These are phyloP conservation scores for Thermophis baileyi DNA, from an alignment of 2,113 vertebrate genomes.

Conservation along the genomic window DNA sequence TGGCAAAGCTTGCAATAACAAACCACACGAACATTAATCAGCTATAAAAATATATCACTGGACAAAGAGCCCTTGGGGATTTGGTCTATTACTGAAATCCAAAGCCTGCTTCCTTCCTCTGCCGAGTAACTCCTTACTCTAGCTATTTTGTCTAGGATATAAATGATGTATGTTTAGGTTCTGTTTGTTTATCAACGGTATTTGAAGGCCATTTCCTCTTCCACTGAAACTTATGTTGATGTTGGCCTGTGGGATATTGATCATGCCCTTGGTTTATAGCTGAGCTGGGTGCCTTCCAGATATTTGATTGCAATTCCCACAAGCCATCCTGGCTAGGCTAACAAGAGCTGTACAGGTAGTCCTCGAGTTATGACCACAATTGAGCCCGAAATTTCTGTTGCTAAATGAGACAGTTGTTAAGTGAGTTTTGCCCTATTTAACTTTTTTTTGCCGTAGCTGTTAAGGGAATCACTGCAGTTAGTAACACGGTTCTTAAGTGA, in stretches of 20 bases:
- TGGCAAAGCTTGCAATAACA: not conserved
- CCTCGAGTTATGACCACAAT: not conserved
- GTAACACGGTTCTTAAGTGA: no score
- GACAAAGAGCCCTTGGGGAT: not conserved
- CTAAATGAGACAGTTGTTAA: not conserved
- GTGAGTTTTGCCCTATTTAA: no score
- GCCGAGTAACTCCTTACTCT: no score
- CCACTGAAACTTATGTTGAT: slow-evolving; percentile 2
- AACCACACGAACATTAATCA: not conserved
- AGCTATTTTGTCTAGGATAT: not conserved
- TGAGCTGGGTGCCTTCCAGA: not conserved
- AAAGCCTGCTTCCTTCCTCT: not conserved
- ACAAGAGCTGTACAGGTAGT: not conserved
- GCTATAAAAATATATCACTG: not conserved
- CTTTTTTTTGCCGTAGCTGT: no score
- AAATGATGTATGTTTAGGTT: not conserved
- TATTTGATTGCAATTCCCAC: not conserved
- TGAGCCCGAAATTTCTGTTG: not conserved
- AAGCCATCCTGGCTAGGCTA: not conserved
- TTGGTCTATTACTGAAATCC: not conserved
- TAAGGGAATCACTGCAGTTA: not conserved
- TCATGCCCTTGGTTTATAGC: not conserved
- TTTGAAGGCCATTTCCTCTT: slow-evolving; percentile 6
- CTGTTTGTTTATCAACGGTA: not conserved
- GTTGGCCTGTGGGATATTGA: not conserved